Evolutionary conservation across 1,140 invertebrate genomes (phyloP).

Genomic region (Ips typographus): DNA sequence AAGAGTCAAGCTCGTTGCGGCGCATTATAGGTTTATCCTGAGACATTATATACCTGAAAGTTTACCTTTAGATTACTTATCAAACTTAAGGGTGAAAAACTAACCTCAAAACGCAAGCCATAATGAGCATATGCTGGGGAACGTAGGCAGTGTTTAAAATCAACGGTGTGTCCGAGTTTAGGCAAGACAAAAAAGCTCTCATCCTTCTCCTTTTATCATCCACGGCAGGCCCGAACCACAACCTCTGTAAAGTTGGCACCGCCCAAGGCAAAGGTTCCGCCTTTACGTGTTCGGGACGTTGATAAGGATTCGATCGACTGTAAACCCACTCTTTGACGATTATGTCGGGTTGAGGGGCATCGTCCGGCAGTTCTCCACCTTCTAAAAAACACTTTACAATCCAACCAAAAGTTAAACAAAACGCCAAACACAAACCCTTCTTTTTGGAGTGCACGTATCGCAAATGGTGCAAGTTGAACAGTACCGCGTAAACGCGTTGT

Average conservation of each 20-base stretch:
- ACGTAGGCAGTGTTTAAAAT: slow-evolving; percentile 89
- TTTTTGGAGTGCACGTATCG: slow-evolving; percentile 60
- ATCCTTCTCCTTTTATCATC: slow-evolving; percentile 85
- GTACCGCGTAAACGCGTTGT: slow-evolving; percentile 85
- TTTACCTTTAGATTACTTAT: background rate
- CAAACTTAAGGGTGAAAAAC: background rate
- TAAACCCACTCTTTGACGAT: slow-evolving; percentile 83
- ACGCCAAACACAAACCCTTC: slow-evolving; percentile 37
- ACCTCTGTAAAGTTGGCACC: slow-evolving; percentile 84
- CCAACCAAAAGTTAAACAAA: slow-evolving; percentile 22
- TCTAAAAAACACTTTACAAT: slow-evolving; percentile 31
- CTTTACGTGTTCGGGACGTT: slow-evolving; percentile 73
- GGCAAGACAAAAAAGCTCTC: slow-evolving; percentile 82
- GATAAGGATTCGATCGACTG: slow-evolving; percentile 72
- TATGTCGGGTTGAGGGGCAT: slow-evolving; percentile 59
- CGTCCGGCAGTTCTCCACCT: slow-evolving; percentile 46
- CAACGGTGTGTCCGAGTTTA: slow-evolving; percentile 83
- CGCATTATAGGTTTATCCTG: slow-evolving; percentile 75
- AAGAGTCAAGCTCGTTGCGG: slow-evolving; percentile 85
- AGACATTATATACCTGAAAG: slow-evolving; percentile 81
- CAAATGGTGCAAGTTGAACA: slow-evolving; percentile 86
- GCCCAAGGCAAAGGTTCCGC: slow-evolving; percentile 84
- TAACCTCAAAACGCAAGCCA: slow-evolving; percentile 80
- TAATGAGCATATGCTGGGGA: slow-evolving; percentile 83
- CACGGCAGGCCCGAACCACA: slow-evolving; percentile 86